Conservation (phyloP, 1,140 invertebrate species). For the Calosoma granatense region DNA sequence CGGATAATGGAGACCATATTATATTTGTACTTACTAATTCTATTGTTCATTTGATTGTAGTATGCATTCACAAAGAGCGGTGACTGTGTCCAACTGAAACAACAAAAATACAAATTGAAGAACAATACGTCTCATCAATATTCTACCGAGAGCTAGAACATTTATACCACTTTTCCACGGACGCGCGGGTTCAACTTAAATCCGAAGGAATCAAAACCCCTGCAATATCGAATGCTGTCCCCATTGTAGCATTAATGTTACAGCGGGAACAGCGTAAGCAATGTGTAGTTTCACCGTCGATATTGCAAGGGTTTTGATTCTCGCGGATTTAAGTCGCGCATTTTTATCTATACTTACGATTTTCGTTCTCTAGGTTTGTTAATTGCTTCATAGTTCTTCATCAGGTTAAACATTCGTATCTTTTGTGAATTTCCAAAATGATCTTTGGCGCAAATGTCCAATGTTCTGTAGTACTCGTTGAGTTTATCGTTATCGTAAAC, state of each 20-base stretch:
- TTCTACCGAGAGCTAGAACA: too few relatives aligned
- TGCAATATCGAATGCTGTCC: too few relatives aligned
- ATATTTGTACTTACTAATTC: conserved; percentile 24
- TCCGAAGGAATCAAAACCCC: too few relatives aligned
- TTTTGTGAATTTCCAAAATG: conserved; percentile 27
- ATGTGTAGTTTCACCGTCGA: too few relatives aligned
- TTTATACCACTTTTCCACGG: too few relatives aligned
- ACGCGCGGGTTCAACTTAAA: too few relatives aligned
- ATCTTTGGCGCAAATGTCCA: conserved; percentile 25
- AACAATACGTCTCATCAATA: too few relatives aligned
- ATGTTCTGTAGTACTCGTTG: conserved; percentile 26
- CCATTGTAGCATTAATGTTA: too few relatives aligned
- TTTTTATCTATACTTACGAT: too few relatives aligned
- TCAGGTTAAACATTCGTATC: conserved; percentile 23
- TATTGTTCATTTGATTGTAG: conserved; percentile 27
- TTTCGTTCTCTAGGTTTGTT: conserved; percentile 17
- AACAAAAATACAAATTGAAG: conserved; percentile 21
- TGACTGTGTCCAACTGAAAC: conserved; percentile 29
- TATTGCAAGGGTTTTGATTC: too few relatives aligned
- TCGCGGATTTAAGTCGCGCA: too few relatives aligned
- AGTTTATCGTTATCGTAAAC: conserved; percentile 17
- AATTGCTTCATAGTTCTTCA: conserved; percentile 22
- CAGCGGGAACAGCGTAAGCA: too few relatives aligned
- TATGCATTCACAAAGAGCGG: conserved; percentile 28
- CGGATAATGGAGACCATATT: not conserved